phyloP scores from a whole-genome alignment of 1,140 invertebrate species.

The Drosophila equinoxialis region DNA sequence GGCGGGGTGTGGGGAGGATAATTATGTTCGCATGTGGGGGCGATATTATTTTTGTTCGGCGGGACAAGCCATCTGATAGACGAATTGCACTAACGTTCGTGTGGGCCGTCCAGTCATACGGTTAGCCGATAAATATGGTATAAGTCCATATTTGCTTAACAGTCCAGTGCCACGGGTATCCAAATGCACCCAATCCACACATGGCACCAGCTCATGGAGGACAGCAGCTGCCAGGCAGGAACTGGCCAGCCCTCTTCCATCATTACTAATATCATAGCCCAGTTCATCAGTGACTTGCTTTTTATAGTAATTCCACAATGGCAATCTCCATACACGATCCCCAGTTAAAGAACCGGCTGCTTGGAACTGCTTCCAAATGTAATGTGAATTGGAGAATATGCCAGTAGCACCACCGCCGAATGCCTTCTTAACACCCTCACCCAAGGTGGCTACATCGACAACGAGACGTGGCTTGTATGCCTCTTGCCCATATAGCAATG shows the following conservation, averaged over 20 bases:
- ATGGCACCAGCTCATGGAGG: conserved; percentile 86
- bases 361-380: conserved; percentile 87
- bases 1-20: neutral
- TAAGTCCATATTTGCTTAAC: conserved; percentile 83
- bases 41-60: conserved; percentile 40
- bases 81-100: conserved; percentile 57
- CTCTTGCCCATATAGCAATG: conserved; percentile 89
- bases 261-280: conserved; percentile 86
- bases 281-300: conserved; percentile 86
- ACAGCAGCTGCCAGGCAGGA: conserved; percentile 88
- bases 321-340: conserved; percentile 95
- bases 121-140: conserved; percentile 85
- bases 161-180: conserved; percentile 88
- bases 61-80: conserved; percentile 84
- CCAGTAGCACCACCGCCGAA: conserved; percentile 90
- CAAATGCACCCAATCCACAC: conserved; percentile 87
- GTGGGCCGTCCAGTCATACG: conserved; percentile 82
- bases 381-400: conserved; percentile 89
- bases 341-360: conserved; percentile 89
- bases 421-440: conserved; percentile 81
- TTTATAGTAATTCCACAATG: conserved; percentile 91
- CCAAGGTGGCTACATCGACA: conserved; percentile 91
- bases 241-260: conserved; percentile 84
- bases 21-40: neutral
- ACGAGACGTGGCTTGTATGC: conserved; percentile 86